Base-by-base conservation (phyloP, 2,888 invertebrate genomes). In the Lysandra coridon region DNA sequence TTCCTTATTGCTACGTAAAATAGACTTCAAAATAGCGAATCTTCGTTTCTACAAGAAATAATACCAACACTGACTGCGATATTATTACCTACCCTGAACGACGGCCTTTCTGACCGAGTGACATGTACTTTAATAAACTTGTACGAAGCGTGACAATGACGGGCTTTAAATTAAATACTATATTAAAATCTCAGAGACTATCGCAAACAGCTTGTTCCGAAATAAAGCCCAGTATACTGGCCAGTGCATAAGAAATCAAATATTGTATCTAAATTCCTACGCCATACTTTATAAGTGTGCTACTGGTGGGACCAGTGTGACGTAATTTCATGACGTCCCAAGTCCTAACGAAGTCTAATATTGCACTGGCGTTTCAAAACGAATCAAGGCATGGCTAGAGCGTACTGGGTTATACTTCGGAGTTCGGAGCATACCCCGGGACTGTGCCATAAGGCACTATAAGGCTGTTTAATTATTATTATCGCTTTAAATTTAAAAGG, bases 81-180 rank as follows among this genome's bases (percentile, higher is more conserved):
- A 91, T 89, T 90, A 88, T 86, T 85, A 88, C 88, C 87, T 85
- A 86, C 87, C 86, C 85, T 83, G 85, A 86, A 85, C 86, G 88
- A 86, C 86, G 85, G 85, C 82, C 82, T 86, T 78, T 78, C 78
- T 79, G 80, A 78, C 80, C 78, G 80, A 79, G 79, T 81, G 82
- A 83, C 80, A 78, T 64, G 62, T 77, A 81, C 88, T 87, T 88
- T 89, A 90, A 90, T 89, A 86, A 87, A 88, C 85, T 88, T 87
- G 84, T 82, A 83, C 80, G 83, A 85, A 84, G 86, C 83, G 86
- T 85, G 84, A 83, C 83, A 49, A 80, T 82, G 84, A 85, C 53
- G 14, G 23, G 23, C 4, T 75, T 75, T 49, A 53, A 75, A 75
- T 75, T 49, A 49, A 75, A 49, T 49, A 53, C 30, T 30, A 69